Conservation (phyloP, 2,797 vertebrate species). For the Falco cherrug region DNA sequence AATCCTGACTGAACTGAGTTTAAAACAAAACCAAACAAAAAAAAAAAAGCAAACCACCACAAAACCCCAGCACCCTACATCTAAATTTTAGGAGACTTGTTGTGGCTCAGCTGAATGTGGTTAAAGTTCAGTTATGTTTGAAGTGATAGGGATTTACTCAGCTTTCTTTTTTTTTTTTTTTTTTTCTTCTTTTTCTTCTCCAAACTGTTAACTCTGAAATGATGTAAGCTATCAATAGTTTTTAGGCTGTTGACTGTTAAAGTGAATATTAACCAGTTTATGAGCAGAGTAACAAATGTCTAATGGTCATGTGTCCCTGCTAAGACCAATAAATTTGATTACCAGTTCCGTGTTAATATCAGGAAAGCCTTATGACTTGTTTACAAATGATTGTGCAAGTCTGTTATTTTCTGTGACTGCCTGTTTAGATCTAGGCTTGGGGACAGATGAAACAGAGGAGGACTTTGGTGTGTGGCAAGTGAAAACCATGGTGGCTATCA, state of each 20-base stretch:
- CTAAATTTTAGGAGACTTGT: not conserved
- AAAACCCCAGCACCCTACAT: not conserved
- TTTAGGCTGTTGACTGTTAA: not conserved
- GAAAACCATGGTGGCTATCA: conserved; percentile 88
- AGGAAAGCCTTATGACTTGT: not conserved
- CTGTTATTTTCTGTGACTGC: conserved; percentile 70
- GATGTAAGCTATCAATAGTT: not conserved
- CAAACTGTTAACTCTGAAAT: not conserved
- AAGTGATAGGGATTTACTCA: not conserved
- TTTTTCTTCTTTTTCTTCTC: no score
- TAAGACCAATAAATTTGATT: not conserved
- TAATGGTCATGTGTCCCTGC: not conserved
- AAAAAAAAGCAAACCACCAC: not conserved
- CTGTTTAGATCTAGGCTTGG: conserved; percentile 84
- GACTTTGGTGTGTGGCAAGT: conserved; percentile 87
- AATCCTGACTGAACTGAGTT: not conserved
- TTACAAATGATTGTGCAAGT: not conserved
- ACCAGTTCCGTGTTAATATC: not conserved
- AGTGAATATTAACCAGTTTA: conserved; percentile 39
- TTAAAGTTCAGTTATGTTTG: not conserved
- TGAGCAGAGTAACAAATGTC: not conserved
- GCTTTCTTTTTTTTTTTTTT: not conserved
- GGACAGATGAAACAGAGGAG: conserved; percentile 83
- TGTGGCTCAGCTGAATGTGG: not conserved
- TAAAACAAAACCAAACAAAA: not conserved